phyloP scores from a whole-genome alignment of 2,113 vertebrate species.

The Gopherus evgoodei region DNA sequence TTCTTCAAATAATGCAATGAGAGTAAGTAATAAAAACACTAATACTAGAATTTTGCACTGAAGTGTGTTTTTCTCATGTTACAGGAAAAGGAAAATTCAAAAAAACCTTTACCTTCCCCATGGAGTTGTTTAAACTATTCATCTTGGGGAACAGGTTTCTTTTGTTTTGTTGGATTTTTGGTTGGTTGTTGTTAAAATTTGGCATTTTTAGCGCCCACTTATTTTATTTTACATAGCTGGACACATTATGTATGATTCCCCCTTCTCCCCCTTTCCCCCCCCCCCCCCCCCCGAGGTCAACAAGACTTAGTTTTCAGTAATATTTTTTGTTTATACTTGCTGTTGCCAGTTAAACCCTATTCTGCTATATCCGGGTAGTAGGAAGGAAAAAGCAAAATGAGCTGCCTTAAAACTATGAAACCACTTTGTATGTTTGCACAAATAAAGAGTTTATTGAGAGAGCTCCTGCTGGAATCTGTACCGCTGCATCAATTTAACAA shows the following conservation, averaged over 20 bases:
- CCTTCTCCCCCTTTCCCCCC: rapidly evolving
- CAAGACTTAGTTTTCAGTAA: not conserved
- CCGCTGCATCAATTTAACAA: not conserved
- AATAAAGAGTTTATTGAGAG: not conserved
- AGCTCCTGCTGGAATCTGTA: not conserved
- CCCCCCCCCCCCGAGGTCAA: not conserved
- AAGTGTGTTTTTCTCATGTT: slow-evolving; percentile 1
- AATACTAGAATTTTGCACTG: not conserved
- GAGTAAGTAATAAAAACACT: slow-evolving; percentile 11
- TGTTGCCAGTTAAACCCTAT: not conserved
- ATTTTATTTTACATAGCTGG: not conserved
- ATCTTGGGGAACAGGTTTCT: not conserved
- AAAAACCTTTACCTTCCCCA: not conserved
- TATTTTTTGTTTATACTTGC: not conserved
- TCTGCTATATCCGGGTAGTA: not conserved
- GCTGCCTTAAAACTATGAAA: not conserved
- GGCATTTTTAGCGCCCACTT: not conserved
- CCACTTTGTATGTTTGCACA: not conserved
- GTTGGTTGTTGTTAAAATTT: not conserved
- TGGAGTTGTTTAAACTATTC: not conserved
- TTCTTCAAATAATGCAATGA: not conserved
- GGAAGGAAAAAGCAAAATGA: slow-evolving; percentile 1
- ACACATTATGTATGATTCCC: slow-evolving; percentile 21
- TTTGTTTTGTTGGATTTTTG: not conserved
- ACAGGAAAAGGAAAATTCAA: not conserved